phyloP scores from a whole-genome alignment of 2,888 invertebrate species.

The Noctua janthina region DNA sequence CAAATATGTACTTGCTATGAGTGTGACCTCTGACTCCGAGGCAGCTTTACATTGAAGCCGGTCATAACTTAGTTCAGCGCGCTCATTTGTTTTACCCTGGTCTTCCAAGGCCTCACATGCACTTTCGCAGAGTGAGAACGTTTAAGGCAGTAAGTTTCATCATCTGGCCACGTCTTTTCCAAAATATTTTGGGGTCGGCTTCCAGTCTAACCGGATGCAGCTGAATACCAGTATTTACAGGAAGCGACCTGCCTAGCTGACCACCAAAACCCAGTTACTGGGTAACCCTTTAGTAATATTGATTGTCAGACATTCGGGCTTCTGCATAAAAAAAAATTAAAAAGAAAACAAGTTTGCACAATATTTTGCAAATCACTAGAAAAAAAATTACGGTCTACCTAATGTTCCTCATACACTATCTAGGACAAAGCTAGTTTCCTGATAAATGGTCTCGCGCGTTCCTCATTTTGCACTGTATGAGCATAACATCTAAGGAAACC shows the following conservation, averaged over 20 bases:
- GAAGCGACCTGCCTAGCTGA: neutral
- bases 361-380: neutral
- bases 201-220: neutral
- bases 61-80: slow-evolving; percentile 30
- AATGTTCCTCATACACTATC: neutral
- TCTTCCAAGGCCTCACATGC: slow-evolving; percentile 13
- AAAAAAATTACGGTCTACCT: neutral
- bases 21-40: slow-evolving; percentile 28
- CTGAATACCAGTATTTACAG: neutral
- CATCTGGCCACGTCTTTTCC: neutral
- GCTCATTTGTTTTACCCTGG: slow-evolving; percentile 33
- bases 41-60: slow-evolving; percentile 9
- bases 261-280: neutral
- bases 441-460: neutral
- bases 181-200: neutral
- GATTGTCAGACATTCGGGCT: neutral
- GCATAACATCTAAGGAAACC: slow-evolving; percentile 23
- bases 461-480: slow-evolving; percentile 7
- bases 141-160: neutral
- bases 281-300: neutral
- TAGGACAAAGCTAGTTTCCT: neutral
- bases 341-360: neutral
- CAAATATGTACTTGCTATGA: slow-evolving; percentile 24
- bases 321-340: neutral
- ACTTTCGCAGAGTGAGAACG: neutral